Evolutionary conservation across 2,113 vertebrate species (phyloP).

Genomic region (Callaeas wilsoni): DNA sequence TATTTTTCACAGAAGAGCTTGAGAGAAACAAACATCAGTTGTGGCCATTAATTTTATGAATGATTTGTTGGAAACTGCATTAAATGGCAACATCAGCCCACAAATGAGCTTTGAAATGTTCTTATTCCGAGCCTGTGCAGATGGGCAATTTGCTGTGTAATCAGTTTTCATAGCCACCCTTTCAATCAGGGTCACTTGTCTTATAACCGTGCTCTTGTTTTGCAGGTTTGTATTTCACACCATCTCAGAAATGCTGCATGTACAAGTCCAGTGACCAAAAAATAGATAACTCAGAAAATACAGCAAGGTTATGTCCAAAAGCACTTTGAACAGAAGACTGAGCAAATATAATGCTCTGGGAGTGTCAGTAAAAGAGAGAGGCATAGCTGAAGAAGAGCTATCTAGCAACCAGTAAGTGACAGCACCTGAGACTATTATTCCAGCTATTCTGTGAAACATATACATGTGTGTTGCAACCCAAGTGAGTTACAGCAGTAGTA

Average conservation of each 20-base stretch:
- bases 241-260: not conserved
- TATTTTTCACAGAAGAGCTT: not conserved
- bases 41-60: conserved; percentile 28
- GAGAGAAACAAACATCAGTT: conserved; percentile 1
- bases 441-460: not conserved
- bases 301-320: not conserved
- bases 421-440: not conserved
- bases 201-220: not conserved
- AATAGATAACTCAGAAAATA: not conserved
- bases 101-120: conserved; percentile 36
- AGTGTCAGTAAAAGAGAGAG: not conserved
- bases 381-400: not conserved
- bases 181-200: conserved; percentile 20
- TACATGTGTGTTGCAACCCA: not conserved
- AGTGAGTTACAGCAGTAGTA: not conserved
- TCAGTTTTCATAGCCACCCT: conserved; percentile 14
- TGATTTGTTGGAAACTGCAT: conserved; percentile 35
- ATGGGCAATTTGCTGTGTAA: conserved; percentile 37
- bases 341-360: not conserved
- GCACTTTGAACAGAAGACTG: not conserved
- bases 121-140: not conserved
- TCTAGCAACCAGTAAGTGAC: not conserved
- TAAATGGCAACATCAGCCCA: conserved; percentile 25
- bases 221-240: not conserved
- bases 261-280: not conserved